These are phyloP conservation scores for Monopis laevigella DNA, from an alignment of 2,888 invertebrate species.

Conservation along the genomic window DNA sequence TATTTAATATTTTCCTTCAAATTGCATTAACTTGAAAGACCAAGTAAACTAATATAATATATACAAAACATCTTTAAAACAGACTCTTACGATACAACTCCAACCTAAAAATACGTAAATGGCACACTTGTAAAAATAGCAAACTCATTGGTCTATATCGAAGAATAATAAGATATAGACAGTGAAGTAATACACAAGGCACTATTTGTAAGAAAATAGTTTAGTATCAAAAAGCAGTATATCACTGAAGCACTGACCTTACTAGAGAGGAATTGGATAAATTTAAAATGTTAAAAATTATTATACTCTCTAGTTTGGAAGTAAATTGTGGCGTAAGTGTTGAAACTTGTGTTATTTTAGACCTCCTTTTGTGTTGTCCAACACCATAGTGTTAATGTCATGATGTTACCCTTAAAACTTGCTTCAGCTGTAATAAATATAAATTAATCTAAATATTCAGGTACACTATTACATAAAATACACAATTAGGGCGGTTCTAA, in stretches of 20 bases:
- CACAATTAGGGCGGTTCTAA: too few relatives aligned
- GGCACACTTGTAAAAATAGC: too few relatives aligned
- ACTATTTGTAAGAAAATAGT: conserved; percentile 38
- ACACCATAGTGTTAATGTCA: too few relatives aligned
- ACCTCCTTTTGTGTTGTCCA: conserved; percentile 2
- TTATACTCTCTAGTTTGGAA: conserved; percentile 29
- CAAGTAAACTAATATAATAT: background rate
- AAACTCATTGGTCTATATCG: too few relatives aligned
- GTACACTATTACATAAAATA: too few relatives aligned
- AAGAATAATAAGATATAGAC: background rate
- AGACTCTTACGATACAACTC: background rate
- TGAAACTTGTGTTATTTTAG: background rate
- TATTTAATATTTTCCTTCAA: too few relatives aligned
- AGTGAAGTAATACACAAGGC: conserved; percentile 34
- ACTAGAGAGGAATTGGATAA: conserved; percentile 28
- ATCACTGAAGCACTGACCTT: conserved; percentile 37
- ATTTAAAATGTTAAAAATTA: conserved; percentile 15
- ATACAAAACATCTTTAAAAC: background rate
- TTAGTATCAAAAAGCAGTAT: conserved; percentile 30
- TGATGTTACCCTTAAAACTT: too few relatives aligned
- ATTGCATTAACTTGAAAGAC: background rate
- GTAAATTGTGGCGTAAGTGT: background rate
- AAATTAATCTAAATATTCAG: too few relatives aligned
- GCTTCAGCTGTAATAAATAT: too few relatives aligned
- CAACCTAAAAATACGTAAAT: background rate